Evolutionary conservation across 92 coral and sea anemone species (phyloP).

Genomic region (Porites rus): DNA sequence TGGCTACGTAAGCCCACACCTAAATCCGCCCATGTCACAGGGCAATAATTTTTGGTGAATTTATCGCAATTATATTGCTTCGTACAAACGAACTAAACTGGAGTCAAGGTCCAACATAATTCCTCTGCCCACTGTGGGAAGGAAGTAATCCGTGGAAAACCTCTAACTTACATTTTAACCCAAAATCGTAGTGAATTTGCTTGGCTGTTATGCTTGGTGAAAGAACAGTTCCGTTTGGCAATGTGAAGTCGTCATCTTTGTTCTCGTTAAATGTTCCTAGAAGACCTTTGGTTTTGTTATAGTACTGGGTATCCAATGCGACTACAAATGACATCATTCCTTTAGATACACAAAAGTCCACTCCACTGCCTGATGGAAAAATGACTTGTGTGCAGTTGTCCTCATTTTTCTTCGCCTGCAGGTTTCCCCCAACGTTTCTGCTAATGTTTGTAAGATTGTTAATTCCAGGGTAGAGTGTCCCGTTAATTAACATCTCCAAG

Average conservation of each 20-base stretch:
- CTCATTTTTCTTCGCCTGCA: slow-evolving; percentile 13
- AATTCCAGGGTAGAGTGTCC: slow-evolving; percentile 19
- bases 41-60: too few species aligned
- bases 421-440: slow-evolving; percentile 40
- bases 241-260: slow-evolving; percentile 71
- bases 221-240: slow-evolving; percentile 76
- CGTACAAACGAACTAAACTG: too few species aligned
- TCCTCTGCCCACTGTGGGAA: too few species aligned
- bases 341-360: slow-evolving; percentile 59
- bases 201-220: slow-evolving; percentile 48
- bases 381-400: slow-evolving; percentile 9
- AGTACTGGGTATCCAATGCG: slow-evolving; percentile 29
- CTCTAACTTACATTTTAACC: slow-evolving; percentile 70
- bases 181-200: slow-evolving; percentile 75
- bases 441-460: slow-evolving; percentile 30
- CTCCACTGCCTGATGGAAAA: slow-evolving; percentile 53
- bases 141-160: background rate
- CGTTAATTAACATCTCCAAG: slow-evolving; percentile 47
- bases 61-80: too few species aligned
- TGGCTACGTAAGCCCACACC: too few species aligned
- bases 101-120: too few species aligned
- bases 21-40: too few species aligned
- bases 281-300: slow-evolving; percentile 74
- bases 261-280: slow-evolving; percentile 76
- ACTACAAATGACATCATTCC: slow-evolving; percentile 59